Evolutionary conservation across 1,140 invertebrate species (phyloP), one percentile per base, ranked within the genome.

Genomic region (Papilio polytes): DNA sequence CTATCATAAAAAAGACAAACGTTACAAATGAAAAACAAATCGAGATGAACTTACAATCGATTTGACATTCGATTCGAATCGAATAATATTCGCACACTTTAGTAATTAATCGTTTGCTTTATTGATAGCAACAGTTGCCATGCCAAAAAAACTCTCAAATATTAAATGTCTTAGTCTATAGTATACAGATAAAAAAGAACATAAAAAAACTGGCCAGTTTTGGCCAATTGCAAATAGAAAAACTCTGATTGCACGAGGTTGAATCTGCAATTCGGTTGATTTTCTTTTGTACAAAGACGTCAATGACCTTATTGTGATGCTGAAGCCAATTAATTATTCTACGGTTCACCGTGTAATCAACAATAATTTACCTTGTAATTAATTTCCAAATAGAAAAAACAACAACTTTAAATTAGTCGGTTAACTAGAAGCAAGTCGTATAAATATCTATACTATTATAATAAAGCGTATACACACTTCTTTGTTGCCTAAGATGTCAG

Each of bases 291-390:
- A 66, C 22, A n/a, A n/a, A n/a, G 20, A 76, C 31, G 77, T 78
- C 77, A 78, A 78, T 78, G 77, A 78, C 77, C 77, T 44, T 41
- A 20, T 63, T 78, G 46, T 22, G 36, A 10, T 44, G 22, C 76
- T 59, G 56, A 78, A 78, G 46, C 59, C 36, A 78, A 78, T 78
- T 78, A 66, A 78, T 78, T 66, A 63, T 66, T 66, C 46, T 26
- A 59, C 31, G 51, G 51, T 78, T 44, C 18, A n/a, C 74, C 18
- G 48, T 56, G 48, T 78, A 59, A 78, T 78, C 48, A 59, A 59
- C 22, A 41, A 56, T 31, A 56, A 78, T 59, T 56, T 78, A 59
- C 51, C 31, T 9, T n/a, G 26, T 56, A 56, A 78, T 56, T 59
- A 59, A 15, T 56, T 76, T 76, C 53, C 20, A 46, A 78, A 51